phyloP scores from a whole-genome alignment of 2,797 vertebrate species.

The Onychomys arenicola region DNA sequence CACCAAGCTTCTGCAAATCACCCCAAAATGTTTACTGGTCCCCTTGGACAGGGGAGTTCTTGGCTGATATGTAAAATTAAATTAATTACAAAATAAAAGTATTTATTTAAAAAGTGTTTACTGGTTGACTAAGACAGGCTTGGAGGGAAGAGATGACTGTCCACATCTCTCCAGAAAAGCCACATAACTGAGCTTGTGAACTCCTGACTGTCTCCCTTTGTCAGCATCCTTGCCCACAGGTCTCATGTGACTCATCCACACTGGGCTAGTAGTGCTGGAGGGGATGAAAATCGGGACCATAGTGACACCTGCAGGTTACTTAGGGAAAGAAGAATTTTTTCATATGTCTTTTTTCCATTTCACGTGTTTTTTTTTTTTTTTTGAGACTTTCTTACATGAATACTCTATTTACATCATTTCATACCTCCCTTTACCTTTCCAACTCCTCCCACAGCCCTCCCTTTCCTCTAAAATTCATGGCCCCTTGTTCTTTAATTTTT shows the following conservation, averaged over 20 bases:
- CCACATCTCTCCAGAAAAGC: neutral
- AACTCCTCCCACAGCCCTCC: neutral
- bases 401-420: neutral
- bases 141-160: neutral
- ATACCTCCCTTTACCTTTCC: too few species aligned
- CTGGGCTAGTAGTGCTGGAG: neutral
- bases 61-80: too few species aligned
- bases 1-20: neutral
- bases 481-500: neutral
- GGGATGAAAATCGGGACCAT: neutral
- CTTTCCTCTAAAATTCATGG: neutral
- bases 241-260: accelerated
- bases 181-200: neutral
- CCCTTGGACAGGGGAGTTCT: too few species aligned
- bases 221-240: neutral
- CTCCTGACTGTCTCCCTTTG: neutral
- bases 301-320: neutral
- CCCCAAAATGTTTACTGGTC: neutral
- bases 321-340: neutral
- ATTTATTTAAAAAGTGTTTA: too few species aligned
- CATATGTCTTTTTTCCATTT: neutral
- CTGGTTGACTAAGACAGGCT: neutral
- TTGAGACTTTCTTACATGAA: neutral
- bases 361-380: neutral
- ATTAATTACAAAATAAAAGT: too few species aligned